These are phyloP conservation scores for Alosa sapidissima DNA, from an alignment of 2,797 vertebrate genomes.

Conservation along the genomic window DNA sequence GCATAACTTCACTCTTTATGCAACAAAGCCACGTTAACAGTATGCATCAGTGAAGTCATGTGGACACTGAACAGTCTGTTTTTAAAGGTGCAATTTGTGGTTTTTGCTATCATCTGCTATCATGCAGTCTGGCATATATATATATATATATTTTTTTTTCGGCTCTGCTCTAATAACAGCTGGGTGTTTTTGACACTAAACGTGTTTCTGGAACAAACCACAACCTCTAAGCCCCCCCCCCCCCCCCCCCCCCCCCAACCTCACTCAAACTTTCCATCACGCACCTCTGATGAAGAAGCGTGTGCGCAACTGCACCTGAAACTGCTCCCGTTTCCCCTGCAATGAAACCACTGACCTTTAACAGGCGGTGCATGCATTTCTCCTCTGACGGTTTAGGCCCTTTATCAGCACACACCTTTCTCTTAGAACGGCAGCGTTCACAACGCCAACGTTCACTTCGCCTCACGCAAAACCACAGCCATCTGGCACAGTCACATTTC, in stretches of 20 bases:
- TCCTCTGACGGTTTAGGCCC: neutral
- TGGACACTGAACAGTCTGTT: no score
- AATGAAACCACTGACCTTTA: neutral
- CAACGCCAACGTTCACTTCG: neutral
- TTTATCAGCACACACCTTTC: neutral
- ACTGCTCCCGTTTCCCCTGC: neutral
- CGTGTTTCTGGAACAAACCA: neutral
- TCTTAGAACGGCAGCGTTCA: neutral
- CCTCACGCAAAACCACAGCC: neutral
- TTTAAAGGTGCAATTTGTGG: no score
- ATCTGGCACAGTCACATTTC: no score
- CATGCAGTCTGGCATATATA: no score
- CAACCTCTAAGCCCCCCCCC: neutral
- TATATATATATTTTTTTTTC: no score
- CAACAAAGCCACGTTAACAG: no score
- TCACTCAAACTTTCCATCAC: neutral
- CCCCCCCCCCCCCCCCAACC: neutral
- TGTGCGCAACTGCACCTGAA: neutral
- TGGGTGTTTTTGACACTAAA: no score
- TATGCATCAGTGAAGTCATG: no score
- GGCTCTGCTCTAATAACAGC: no score
- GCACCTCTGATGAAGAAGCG: neutral
- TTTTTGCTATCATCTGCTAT: no score
- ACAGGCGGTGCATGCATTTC: neutral
- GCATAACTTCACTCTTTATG: no score